Evolutionary conservation across 2,113 vertebrate species (phyloP), one percentile per base, ranked within the genome.

Genomic region (Gallinago paraguaiae): DNA sequence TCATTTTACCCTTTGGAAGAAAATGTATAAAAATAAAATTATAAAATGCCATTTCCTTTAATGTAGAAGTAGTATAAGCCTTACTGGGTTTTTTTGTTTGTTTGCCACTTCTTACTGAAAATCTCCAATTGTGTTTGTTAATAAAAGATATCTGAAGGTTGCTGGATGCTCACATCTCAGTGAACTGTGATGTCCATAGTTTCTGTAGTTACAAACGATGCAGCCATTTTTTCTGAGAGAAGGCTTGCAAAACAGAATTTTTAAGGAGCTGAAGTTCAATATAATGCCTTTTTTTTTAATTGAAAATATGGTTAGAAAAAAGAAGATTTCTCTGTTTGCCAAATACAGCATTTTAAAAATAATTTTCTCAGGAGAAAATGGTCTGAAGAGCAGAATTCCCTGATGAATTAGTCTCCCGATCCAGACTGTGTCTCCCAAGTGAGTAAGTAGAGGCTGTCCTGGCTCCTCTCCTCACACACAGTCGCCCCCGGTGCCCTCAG

Each of bases 311-410:
- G 3, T 18, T 63, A n/a, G 19, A 46, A 46, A 46, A 28, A 56
- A 74, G 70, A 65, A 45, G 3, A 14, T 43, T 46, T 78, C 20
- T 16, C 27, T 33, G 6, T 51, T 93, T 78, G 17, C 23, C 80
- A 86, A 78, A 74, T 35, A 5, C 27, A 70, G 37, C 31, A 15
- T 7, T 25, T 71, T 61, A 14, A 30, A 20, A 15, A 25, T 22
- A 25, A 37, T 5, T 20, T 9, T 2, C 1, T 7, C 5, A 10
- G 8, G 35, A 24, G 48, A 35, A 45, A 57, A 45, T 0, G 0
- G 46, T 35, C 16, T 19, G 24, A 64, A 45, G 33, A 63, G 30
- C 39, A 78, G 17, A 54, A 85, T 63, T 35, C 39, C 9, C 8
- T 33, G 17, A 33, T 46, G 25, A 67, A 18, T 68, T 25, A 2